Percentiles rank a stretch among this genome's conserved stretches.
phyloP scores from a whole-genome alignment of 2,797 vertebrate species.

The Rhynchonycteris naso region DNA sequence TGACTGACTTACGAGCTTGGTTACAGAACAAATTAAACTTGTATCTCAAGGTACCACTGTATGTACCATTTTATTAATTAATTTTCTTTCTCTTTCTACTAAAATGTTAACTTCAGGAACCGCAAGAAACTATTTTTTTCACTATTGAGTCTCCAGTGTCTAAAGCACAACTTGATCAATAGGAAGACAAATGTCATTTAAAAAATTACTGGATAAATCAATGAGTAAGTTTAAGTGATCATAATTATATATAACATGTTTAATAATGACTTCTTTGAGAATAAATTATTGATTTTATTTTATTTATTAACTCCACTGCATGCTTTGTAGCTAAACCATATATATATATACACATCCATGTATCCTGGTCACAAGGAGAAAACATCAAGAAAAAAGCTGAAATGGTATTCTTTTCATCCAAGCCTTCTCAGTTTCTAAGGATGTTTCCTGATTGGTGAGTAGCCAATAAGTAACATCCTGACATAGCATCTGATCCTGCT shows the following conservation, averaged over 20 bases:
- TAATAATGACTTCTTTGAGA: not conserved
- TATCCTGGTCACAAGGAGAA: conserved; percentile 33
- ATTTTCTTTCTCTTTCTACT: not conserved
- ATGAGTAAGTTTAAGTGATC: not conserved
- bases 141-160: not conserved
- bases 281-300: not conserved
- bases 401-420: conserved; percentile 48
- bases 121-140: not conserved
- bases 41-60: no score
- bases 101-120: not conserved
- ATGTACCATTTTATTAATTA: not conserved
- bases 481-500: conserved; percentile 54
- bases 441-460: conserved; percentile 42
- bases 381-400: conserved; percentile 17
- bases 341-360: not conserved
- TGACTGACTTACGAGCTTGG: no score
- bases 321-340: not conserved
- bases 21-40: no score
- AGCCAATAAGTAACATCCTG: conserved; percentile 46
- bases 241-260: not conserved
- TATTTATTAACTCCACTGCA: not conserved
- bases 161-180: not conserved
- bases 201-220: not conserved
- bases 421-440: conserved; percentile 58
- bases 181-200: not conserved